Base-by-base conservation (phyloP, 2,113 vertebrate genomes). In the Cyphomyrus discorhynchus region DNA sequence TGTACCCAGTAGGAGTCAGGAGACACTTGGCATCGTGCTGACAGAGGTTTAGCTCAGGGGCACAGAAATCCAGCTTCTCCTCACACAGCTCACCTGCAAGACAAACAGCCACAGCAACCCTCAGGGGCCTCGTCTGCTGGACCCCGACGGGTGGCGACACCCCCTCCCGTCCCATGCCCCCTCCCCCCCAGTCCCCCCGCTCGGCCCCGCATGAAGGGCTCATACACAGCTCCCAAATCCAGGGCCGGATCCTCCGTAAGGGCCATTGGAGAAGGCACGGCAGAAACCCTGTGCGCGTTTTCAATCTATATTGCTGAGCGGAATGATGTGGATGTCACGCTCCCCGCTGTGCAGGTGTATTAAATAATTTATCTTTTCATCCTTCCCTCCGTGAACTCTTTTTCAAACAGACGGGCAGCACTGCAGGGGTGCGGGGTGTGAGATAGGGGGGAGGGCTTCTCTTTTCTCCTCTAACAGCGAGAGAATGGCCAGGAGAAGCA, bases 11-110 rank as follows among this genome's bases (percentile, higher is more conserved):
- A 19, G 95, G 95, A 5, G 95, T 98, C 93, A 98, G 93, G 93
- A 99, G 98, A 92, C 98, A 99, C 94, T 99, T 99, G 88, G 98
- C 98, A 91, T 98, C 97, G 1, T 99, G 98, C 90, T 98, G 98
- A 95, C 98, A 99, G 17, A 96, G 97, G 93, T 98, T 99, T 91
- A 99, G 93, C 86, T 99, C 98, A 56, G 97, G 96, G 91, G 97
- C 96, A 91, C 98, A 99, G 95, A 99, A 98, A 94, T 99, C 97
- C 94, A 98, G 93, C 93, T 99, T 99, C 94, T 99, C 98, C 91
- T 99, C 98, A 92, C 98, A 99, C 31, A 99, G 93, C 92, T 99
- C 98, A 45, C 98, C 98, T 98, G 88, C 46, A 91, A 93, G 89
- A 93, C 70, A 92, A 87, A 91, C 56, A 92, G 66, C 90, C 88